Base-by-base conservation (phyloP, 2,113 vertebrate genomes). In the Acrocephalus kingi region DNA sequence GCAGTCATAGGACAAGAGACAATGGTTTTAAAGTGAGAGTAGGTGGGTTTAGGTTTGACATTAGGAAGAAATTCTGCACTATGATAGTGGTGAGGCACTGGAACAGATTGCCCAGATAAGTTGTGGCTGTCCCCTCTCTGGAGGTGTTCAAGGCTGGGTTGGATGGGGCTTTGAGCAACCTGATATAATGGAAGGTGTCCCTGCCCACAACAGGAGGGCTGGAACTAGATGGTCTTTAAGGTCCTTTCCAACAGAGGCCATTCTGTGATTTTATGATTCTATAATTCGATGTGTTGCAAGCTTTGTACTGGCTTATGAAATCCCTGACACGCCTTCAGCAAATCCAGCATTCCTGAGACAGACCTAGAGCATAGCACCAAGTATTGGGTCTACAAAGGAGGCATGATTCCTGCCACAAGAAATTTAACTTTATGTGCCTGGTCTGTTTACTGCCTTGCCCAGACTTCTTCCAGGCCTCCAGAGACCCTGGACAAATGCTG, bases 191-290 rank as follows among this genome's bases (percentile, higher is more conserved):
- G 25, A 63, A 84, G 35, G 12, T 49, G 30, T 35, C 11, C 48
- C 24, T 41, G 20, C 14, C 9, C 25, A 33, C 27, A 25, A 17
- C 14, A 6, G 48, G 2, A 4, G 3, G 4, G 1, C 13, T 69
- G 31, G 8, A 83, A 69, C 8, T 9, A 31, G 10, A 20, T 33
- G 8, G 13, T 49, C 41, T 49, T 49, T 55, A 62, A 49, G 10
- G 8, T 35, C 25, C 4, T 49, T 69, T 63, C 25, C 49, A 76
- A 49, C 22, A 0, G 0, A 63, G 69, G 55, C 31, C 21, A 31
- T 56, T 31, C 37, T 46, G 7, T 25, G 51, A 27, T 31, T 49
- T 62, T 46, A 37, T 61, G 23, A 28, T 80, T 73, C 37, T 5
- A 9, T 61, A 11, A 71, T 55, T 25, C 1, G 0, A 27, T 12